Conservation (phyloP, 2,113 vertebrate species). For the Oncorhynchus mykiss region DNA sequence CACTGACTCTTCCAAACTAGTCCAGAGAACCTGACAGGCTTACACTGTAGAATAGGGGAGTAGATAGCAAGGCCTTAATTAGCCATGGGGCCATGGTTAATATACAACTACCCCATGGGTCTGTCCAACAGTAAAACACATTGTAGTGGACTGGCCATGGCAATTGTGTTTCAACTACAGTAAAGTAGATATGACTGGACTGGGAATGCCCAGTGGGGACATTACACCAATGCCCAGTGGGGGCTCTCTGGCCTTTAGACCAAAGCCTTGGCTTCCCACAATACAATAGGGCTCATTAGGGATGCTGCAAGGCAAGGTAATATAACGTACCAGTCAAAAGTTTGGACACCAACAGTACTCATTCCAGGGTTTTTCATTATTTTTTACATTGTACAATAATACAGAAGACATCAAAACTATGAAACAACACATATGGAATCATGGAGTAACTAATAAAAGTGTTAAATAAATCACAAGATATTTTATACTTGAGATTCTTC, state of each 20-base stretch:
- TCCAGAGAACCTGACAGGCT: constrained; percentile 21
- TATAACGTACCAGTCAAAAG: too few species aligned
- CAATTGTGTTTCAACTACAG: too few species aligned
- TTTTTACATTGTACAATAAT: too few species aligned
- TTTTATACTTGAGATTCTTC: too few species aligned
- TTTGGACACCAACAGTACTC: too few species aligned
- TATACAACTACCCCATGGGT: constrained; percentile 18
- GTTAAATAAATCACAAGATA: too few species aligned
- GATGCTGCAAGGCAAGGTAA: background rate
- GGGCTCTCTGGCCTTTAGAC: constrained; percentile 3
- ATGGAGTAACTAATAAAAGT: too few species aligned
- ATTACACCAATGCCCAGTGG: background rate
- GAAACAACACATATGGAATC: too few species aligned
- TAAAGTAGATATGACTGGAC: too few species aligned
- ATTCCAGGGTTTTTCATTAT: too few species aligned
- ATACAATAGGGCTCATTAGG: background rate
- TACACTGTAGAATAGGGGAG: background rate
- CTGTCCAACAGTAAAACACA: constrained; percentile 22
- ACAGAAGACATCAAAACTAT: too few species aligned
- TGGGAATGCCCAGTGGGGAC: background rate
- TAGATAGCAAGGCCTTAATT: constrained; percentile 13
- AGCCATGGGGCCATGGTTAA: constrained; percentile 44
- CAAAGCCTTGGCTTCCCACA: constrained; percentile 11
- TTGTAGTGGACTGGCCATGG: constrained; percentile 3
- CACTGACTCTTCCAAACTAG: constrained; percentile 12